Percentiles rank a stretch among this genome's conserved stretches.
Conservation (phyloP, 2,113 vertebrate species). For the Zapus hudsonius region DNA sequence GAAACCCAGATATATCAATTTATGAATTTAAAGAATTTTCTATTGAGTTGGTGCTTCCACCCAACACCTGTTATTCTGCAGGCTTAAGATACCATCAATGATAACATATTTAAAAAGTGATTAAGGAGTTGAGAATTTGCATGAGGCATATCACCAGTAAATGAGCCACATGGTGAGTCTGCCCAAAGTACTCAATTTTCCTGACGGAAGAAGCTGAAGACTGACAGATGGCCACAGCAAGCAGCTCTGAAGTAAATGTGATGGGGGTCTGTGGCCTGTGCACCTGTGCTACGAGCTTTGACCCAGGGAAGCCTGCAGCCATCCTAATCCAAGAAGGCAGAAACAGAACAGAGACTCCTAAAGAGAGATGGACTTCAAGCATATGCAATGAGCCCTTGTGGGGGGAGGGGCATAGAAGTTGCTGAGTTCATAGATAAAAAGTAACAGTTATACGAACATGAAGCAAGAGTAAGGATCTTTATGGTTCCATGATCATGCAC, state of each 20-base stretch:
- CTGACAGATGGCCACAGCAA: background rate
- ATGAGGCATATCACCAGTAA: background rate
- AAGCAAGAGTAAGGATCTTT: background rate
- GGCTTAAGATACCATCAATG: background rate
- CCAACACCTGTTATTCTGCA: background rate
- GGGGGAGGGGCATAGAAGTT: background rate
- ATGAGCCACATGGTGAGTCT: background rate
- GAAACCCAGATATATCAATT: background rate
- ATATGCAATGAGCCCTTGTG: background rate
- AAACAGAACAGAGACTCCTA: background rate
- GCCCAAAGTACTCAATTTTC: background rate
- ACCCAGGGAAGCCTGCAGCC: background rate
- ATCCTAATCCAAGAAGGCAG: background rate
- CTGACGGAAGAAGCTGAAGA: background rate
- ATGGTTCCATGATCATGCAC: background rate
- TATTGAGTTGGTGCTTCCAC: background rate
- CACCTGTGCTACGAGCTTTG: background rate
- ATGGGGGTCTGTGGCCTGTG: background rate
- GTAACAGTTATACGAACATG: background rate
- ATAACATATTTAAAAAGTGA: background rate
- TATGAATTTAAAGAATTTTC: background rate
- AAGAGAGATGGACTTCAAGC: background rate
- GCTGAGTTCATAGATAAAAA: background rate
- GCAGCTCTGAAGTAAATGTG: background rate
- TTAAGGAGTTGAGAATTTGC: background rate